Base-by-base conservation (phyloP, 2,888 invertebrate genomes). In the Diplolepis rosae region DNA sequence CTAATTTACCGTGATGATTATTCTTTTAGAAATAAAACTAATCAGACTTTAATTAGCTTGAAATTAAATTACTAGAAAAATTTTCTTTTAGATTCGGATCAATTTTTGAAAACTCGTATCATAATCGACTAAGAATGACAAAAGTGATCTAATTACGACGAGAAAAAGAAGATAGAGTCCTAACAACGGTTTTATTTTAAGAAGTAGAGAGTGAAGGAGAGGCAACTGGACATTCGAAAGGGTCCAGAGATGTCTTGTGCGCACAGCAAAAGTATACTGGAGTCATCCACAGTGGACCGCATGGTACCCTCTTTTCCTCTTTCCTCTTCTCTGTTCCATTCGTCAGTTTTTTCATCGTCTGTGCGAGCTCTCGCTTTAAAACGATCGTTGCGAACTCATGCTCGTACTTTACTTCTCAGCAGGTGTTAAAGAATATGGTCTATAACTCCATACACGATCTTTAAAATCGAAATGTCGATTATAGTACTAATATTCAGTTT, bases 311-410 rank as follows among this genome's bases (percentile, higher is more conserved):
- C 69, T 71, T 67, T 71, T 42, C 48, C 65, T 50, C 65, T 24
- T 72, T 69, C 70, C 65, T 56, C 68, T 65, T 65, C 50, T 28
- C 39, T 15, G 42, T 79, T 83, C 78, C 79, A 80, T 81, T 83
- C 74, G 76, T 77, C 72, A 84, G 84, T 83, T 85, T 85, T 85
- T 85, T 85, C 82, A 85, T 75, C 85, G 85, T 85, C 85, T 85
- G 83, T 81, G 72, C 73, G 74, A 32, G 15, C 67, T 52, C 72
- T 45, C 73, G 68, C 72, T 83, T 80, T 79, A 79, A 82, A 81
- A 76, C 78, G 80, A 81, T 80, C 82, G 77, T 82, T 80, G 80
- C 81, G 80, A 56, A 51, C 56, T 48, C 45, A 73, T 54, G 51
- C 65, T 56, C 65, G 67, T 66, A 39, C 51, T 68, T 68, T 71